These are phyloP conservation scores for Gryon sp. DNA, from an alignment of 1,140 invertebrate species.

Conservation along the genomic window DNA sequence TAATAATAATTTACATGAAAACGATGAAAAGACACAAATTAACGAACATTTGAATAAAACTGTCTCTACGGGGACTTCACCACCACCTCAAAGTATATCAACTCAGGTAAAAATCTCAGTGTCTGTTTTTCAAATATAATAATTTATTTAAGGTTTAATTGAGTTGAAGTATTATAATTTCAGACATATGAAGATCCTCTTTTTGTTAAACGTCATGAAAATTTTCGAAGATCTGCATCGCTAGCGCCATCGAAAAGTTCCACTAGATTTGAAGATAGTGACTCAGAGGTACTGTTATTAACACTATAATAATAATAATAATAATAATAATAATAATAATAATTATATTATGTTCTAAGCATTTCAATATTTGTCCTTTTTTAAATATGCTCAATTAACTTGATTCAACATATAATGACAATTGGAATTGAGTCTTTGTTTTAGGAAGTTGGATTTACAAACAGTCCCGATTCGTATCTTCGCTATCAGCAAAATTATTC, in stretches of 20 bases:
- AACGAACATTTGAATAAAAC: constrained; percentile 40
- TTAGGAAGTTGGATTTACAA: constrained; percentile 71
- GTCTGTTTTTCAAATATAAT: no score
- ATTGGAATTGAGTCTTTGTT: constrained; percentile 69
- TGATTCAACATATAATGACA: constrained; percentile 17
- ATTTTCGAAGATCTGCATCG: constrained; percentile 64
- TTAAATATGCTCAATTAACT: neutral
- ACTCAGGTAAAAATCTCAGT: constrained; percentile 88
- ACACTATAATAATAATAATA: no score
- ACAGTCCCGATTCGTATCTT: constrained; percentile 74
- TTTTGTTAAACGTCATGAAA: constrained; percentile 54
- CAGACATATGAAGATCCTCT: constrained; percentile 74
- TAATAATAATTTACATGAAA: neutral
- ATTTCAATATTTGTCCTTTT: no score
- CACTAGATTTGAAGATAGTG: constrained; percentile 72
- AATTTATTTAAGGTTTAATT: neutral
- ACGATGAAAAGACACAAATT: neutral
- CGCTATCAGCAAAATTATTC: constrained; percentile 65
- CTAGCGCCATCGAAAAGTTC: constrained; percentile 65
- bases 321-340: no score
- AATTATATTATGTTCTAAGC: no score
- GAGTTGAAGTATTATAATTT: neutral
- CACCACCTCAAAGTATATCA: constrained; percentile 90
- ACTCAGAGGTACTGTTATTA: constrained; percentile 72
- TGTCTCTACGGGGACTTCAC: constrained; percentile 85